Evolutionary conservation across 2,113 vertebrate genomes (phyloP), one percentile per base, ranked within the genome.

Genomic region (Chinchilla lanigera): DNA sequence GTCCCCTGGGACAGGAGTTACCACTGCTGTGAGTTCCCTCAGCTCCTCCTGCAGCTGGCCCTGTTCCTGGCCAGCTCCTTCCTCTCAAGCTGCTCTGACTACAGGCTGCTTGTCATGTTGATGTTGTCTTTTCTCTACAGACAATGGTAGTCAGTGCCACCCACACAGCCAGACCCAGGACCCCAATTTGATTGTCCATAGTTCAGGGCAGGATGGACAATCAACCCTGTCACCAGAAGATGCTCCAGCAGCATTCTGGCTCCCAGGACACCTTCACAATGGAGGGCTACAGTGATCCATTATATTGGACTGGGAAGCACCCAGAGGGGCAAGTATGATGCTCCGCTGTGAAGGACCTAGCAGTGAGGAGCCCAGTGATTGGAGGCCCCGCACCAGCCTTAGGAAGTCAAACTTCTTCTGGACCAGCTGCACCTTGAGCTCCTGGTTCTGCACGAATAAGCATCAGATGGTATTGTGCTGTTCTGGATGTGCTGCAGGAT

Each of bases 351-450:
- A 69, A 8, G 33, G 65, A 69, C 33, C 14, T 17, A 7, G 63
- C 35, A 19, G 65, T 17, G 65, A n/a, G 35, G 65, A 69, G 35
- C 16, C 65, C 35, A n/a, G 65, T 7, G 33, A 69, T 16, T 5
- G n/a, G 33, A 19, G 65, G 17, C 33, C 33, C 16, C 0, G 35
- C 33, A 35, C 33, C 65, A 17, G 35, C 65, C 65, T 33, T 16
- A 35, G 63, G 92, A 99, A 99, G n/a, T 99, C 99, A 0, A 99
- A 99, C 98, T 99, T 99, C 90, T 99, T 98, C 98, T 99, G 99
- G 0, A 99, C 99, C 97, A 99, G 99, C 98, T 99, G 99, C 97
- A 99, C 99, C 98, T 99, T 99, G 86, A 99, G 99, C 9, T 99
- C 98, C 0, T 99, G 98, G 98, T 99, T 99, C 98, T 99, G 5